These are phyloP conservation scores for Phylloscopus trochilus DNA, from an alignment of 2,113 vertebrate species.

Conservation along the genomic window DNA sequence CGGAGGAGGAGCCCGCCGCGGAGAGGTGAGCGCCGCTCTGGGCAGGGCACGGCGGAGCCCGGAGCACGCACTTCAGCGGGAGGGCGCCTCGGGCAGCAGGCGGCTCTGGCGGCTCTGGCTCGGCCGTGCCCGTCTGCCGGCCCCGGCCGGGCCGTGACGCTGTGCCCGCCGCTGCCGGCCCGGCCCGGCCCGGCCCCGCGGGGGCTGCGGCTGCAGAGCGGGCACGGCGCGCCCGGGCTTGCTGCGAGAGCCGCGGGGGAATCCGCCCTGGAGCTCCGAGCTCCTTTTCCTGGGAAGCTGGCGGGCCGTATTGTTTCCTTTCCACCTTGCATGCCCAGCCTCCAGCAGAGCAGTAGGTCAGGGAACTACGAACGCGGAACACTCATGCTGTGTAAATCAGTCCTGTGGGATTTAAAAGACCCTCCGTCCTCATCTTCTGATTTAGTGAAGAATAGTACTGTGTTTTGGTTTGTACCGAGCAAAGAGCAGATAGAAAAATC, in stretches of 20 bases:
- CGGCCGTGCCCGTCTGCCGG: neutral
- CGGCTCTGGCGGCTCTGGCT: neutral
- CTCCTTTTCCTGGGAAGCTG: neutral
- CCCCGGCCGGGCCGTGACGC: neutral
- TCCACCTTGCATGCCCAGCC: accelerated
- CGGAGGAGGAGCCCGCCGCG: neutral
- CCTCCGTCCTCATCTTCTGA: neutral
- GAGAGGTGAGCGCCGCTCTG: neutral
- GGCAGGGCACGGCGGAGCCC: neutral
- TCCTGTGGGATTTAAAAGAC: neutral
- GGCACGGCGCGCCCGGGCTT: neutral
- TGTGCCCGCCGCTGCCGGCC: neutral
- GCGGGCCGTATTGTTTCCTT: neutral
- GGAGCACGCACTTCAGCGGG: neutral
- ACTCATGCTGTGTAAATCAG: too few species aligned
- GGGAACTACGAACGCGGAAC: neutral
- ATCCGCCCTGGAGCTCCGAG: neutral
- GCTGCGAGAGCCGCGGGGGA: neutral
- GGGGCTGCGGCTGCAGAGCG: neutral
- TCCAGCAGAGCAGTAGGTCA: neutral
- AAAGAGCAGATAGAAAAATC: neutral
- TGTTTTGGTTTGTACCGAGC: neutral
- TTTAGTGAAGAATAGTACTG: accelerated
- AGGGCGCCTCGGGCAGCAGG: neutral
- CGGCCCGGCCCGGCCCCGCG: neutral